Evolutionary conservation across 2,113 vertebrate genomes (phyloP).

Genomic region (Canis aureus): DNA sequence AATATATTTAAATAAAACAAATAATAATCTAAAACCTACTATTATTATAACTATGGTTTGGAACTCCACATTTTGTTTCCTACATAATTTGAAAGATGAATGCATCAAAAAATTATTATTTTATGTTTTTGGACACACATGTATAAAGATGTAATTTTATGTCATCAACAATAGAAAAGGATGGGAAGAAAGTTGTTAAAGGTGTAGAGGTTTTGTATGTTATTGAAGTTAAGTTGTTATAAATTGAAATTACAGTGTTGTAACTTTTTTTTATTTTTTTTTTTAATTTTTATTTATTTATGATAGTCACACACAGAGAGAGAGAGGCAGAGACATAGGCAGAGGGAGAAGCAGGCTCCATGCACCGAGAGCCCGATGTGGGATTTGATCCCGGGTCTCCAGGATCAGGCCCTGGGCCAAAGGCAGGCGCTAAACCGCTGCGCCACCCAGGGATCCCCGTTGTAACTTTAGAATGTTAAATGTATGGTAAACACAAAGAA

Average conservation of each 20-base stretch:
- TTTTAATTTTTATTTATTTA: no score
- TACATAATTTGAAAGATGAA: not conserved
- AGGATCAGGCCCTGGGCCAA: no score
- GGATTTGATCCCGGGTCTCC: no score
- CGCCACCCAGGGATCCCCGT: no score
- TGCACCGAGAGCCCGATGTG: no score
- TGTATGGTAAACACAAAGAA: not conserved
- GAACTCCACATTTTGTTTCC: not conserved
- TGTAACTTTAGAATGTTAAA: not conserved
- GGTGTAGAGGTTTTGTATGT: not conserved
- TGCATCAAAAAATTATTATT: not conserved
- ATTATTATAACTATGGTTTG: not conserved
- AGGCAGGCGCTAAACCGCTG: no score
- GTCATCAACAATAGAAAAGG: not conserved
- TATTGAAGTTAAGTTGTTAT: not conserved
- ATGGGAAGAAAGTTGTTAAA: not conserved
- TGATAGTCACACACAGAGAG: no score
- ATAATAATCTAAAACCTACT: not conserved
- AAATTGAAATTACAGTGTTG: not conserved
- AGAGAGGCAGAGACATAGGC: no score
- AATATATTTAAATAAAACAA: not conserved
- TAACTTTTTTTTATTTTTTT: not conserved
- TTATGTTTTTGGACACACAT: not conserved
- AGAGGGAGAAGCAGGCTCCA: no score
- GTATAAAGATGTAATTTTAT: not conserved